phyloP scores from a whole-genome alignment of 2,888 invertebrate species.

The Cataglyphis altisquamis region DNA sequence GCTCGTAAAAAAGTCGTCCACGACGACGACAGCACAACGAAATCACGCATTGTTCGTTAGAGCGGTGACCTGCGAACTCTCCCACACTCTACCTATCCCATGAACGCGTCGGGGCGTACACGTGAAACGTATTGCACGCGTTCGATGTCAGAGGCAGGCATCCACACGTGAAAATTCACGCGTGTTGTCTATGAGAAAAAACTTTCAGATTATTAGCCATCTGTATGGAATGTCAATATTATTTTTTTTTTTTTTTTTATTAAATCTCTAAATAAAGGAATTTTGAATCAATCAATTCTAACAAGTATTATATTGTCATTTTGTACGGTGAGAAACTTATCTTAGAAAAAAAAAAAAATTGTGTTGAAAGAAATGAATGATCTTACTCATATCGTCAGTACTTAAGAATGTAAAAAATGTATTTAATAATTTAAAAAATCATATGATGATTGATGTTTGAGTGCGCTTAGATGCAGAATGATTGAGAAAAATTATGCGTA shows the following conservation, averaged over 20 bases:
- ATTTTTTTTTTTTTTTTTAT: too few relatives aligned
- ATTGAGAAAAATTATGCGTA: neutral
- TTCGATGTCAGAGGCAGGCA: neutral
- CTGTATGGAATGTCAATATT: neutral
- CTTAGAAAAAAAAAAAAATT: too few relatives aligned
- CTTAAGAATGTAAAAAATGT: conserved; percentile 13
- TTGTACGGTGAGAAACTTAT: too few relatives aligned
- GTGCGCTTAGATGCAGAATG: neutral
- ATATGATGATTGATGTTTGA: neutral
- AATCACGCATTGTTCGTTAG: conserved; percentile 82
- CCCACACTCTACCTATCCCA: conserved; percentile 76
- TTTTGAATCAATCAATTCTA: neutral
- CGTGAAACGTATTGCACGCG: neutral
- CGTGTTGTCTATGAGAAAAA: neutral
- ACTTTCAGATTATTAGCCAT: conserved; percentile 9
- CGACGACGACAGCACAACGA: conserved; percentile 69
- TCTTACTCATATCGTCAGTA: neutral
- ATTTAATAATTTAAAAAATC: conserved; percentile 17
- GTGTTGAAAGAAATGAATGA: neutral
- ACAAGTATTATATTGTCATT: neutral
- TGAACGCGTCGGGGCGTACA: conserved; percentile 20
- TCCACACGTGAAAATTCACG: conserved; percentile 9
- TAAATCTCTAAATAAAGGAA: neutral
- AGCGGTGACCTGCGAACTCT: conserved; percentile 84
- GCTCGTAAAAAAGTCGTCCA: conserved; percentile 72